Evolutionary conservation across 2,797 vertebrate genomes (phyloP).

Genomic region (Acrocephalus scirpaceus): DNA sequence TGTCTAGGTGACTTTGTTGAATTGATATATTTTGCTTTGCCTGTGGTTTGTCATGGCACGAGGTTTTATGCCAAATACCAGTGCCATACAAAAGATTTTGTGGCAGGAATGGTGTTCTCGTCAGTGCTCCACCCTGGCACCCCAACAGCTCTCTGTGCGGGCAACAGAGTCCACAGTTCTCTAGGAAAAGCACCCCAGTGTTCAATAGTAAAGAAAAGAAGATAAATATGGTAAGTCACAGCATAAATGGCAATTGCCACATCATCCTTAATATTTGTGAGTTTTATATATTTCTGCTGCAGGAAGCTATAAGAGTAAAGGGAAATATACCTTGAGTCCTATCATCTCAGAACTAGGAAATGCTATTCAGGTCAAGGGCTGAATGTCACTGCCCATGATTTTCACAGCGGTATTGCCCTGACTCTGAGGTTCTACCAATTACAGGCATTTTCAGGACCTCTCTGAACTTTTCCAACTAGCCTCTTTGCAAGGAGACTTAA

Average conservation of each 20-base stretch:
- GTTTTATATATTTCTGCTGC: background rate
- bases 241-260: background rate
- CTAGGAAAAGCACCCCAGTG: background rate
- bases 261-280: background rate
- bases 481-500: conserved; percentile 35
- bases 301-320: background rate
- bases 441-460: conserved; percentile 22
- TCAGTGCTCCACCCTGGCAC: accelerated
- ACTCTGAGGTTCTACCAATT: conserved; percentile 21
- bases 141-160: background rate
- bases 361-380: background rate
- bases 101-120: background rate
- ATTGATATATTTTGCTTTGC: background rate
- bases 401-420: background rate
- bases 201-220: background rate
- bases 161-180: background rate
- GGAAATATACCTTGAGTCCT: background rate
- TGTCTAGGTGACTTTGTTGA: background rate
- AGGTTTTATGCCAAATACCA: background rate
- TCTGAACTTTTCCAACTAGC: conserved; percentile 17
- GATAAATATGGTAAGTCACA: accelerated
- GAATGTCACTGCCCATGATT: conserved; percentile 42
- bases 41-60: accelerated
- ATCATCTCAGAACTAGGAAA: background rate
- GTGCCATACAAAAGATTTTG: background rate